phyloP scores from a whole-genome alignment of 2,888 invertebrate species.

The Temnothorax rugatulus region DNA sequence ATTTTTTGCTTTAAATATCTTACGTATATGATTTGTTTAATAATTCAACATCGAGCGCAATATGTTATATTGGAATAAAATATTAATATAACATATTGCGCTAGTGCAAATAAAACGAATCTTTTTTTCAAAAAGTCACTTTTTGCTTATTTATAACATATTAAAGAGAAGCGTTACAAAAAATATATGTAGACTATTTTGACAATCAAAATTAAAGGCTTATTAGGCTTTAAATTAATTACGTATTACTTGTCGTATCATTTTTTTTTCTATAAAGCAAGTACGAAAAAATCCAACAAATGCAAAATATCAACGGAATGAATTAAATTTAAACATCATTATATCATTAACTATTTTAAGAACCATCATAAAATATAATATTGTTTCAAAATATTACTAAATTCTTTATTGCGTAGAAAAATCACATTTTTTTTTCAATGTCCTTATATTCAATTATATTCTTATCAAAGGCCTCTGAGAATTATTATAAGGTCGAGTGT shows the following conservation, averaged over 20 bases:
- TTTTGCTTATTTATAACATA: background rate
- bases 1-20: background rate
- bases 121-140: background rate
- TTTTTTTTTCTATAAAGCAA: background rate
- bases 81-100: background rate
- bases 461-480: background rate
- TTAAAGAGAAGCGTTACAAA: background rate
- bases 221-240: background rate
- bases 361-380: background rate
- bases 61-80: background rate
- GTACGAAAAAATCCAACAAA: background rate
- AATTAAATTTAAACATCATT: too few relatives aligned
- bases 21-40: slow-evolving; percentile 7
- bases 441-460: background rate
- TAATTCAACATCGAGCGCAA: background rate
- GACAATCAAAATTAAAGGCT: background rate
- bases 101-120: background rate
- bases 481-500: background rate
- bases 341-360: background rate
- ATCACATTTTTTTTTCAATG: background rate
- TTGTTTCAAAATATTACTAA: background rate
- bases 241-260: background rate
- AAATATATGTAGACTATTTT: background rate
- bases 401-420: background rate
- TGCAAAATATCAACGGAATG: background rate